Base-by-base conservation (phyloP, 2,113 vertebrate genomes). In the Strix uralensis region DNA sequence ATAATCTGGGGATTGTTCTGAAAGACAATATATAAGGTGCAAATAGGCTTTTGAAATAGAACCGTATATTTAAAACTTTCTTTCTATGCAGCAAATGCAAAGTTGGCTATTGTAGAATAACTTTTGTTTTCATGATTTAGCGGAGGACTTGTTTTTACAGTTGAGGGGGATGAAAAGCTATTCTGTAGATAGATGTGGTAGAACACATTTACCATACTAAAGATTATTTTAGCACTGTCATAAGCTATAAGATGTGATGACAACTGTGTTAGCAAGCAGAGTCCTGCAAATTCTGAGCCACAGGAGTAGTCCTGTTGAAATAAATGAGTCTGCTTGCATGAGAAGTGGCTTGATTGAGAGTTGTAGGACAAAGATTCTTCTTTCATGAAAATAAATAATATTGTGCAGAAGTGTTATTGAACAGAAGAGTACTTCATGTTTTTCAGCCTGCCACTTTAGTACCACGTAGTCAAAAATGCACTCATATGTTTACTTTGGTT, bases 1-100 rank as follows among this genome's bases (percentile, higher is more conserved):
- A 19, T 87, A 25, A 82, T 16, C 19, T 79, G n/a, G 12, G 17
- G 38, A 21, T 75, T 71, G 25, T 89, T 92, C 61, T 4, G 18
- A 62, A 78, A 63, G 61, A 84, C 15, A 67, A 34, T 40, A 40
- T 4, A 8, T 42, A 77, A 58, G 47, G 25, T 81, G 29, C 29
- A 82, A 54, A 23, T 0, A 25, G 17, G 7, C 69, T 77, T 95
- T 71, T 80, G 61, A 57, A 95, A 63, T 10, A 67, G 30, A 95
- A 61, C 8, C 0, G 0, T 0, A 0, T 44, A 7, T 51, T 79
- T 71, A 65, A 94, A 63, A 69, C 42, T 62, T 77, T 46, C 29
- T 70, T 17, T 15, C 8, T 78, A 9, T 80, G n/a, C 42, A 81
- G 38, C 49, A 92, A 77, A 20, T 72, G 8, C 19, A 12, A 25